Base-by-base conservation (phyloP, 2,797 vertebrate species). In the Naso thynnoides region DNA sequence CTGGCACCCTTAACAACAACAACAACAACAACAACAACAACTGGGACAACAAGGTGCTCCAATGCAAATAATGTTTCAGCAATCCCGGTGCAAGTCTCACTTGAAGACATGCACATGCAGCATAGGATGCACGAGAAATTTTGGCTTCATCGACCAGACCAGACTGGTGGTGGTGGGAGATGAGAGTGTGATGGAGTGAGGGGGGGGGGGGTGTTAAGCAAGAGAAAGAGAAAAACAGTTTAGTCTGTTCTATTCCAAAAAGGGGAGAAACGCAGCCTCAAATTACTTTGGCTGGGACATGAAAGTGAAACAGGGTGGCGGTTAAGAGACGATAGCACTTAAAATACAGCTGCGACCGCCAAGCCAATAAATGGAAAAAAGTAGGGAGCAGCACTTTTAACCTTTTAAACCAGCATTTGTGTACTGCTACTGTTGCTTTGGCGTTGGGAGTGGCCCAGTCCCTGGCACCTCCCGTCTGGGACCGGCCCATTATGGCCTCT, bases 301-400 rank as follows among this genome's bases (percentile, higher is more conserved):
- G 88, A 94, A 95, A 95, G 93, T 69, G 80, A 86, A 93, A 81
- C 87, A 76, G 86, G 87, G 89, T 89, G 86, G 93, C 69, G 93
- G 93, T 94, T 93, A 87, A 79, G 84, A 93, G 91, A 93, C 92
- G 94, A 95, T 94, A 92, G 91, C 89, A 92, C 92, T 94, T 94
- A 94, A 95, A 94, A 94, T 94, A 90, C 90, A 93, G 90, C 92
- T 92, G 88, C 86, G 70, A 90, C 93, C 91, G 80, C 94, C 85
- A 91, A 94, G 91, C 93, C 94, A 93, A 94, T 92, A 94, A 94
- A 93, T 90, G 92, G 90, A 84, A 93, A 94, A 92, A 92, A 93
- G 86, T 80, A 88, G 89, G 81, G 87, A 86, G 91, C 88, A 92
- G 89, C 85, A 88, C 91, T 92, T 94, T 93, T 91, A 94, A 93